These are phyloP conservation scores for Shargacucullia verbasci DNA, from an alignment of 2,888 invertebrate species.

Conservation along the genomic window DNA sequence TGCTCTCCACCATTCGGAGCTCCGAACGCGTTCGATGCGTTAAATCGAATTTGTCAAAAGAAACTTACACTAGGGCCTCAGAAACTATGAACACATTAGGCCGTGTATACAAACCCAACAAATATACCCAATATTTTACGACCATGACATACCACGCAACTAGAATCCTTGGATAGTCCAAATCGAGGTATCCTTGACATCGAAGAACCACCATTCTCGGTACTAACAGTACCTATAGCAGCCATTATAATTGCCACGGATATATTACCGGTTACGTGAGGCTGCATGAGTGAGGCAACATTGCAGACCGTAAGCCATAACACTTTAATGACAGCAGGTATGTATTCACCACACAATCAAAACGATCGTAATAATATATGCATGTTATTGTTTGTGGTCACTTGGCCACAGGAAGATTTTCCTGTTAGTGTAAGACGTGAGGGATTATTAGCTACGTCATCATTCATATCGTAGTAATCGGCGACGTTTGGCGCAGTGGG, in stretches of 20 bases:
- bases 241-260: slow-evolving; percentile 25
- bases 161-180: slow-evolving; percentile 7
- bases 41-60: too few species aligned
- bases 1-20: too few species aligned
- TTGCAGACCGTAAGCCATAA: slow-evolving; percentile 31
- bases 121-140: too few species aligned
- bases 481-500: too few species aligned
- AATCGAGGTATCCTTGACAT: slow-evolving; percentile 39
- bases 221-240: slow-evolving; percentile 20
- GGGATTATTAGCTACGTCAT: too few species aligned
- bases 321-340: slow-evolving; percentile 25
- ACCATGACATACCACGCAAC: background rate
- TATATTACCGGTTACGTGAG: slow-evolving; percentile 30
- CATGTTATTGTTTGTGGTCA: slow-evolving; percentile 5
- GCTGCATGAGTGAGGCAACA: slow-evolving; percentile 23
- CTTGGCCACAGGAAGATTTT: background rate
- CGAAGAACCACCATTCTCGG: slow-evolving; percentile 21
- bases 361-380: slow-evolving; percentile 6
- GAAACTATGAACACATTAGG: too few species aligned
- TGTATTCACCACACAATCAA: slow-evolving; percentile 1
- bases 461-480: too few species aligned
- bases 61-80: too few species aligned
- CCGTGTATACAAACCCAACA: too few species aligned
- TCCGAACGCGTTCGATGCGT: too few species aligned
- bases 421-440: background rate